Evolutionary conservation across 2,113 vertebrate genomes (phyloP).

Genomic region (Thunnus maccoyii): DNA sequence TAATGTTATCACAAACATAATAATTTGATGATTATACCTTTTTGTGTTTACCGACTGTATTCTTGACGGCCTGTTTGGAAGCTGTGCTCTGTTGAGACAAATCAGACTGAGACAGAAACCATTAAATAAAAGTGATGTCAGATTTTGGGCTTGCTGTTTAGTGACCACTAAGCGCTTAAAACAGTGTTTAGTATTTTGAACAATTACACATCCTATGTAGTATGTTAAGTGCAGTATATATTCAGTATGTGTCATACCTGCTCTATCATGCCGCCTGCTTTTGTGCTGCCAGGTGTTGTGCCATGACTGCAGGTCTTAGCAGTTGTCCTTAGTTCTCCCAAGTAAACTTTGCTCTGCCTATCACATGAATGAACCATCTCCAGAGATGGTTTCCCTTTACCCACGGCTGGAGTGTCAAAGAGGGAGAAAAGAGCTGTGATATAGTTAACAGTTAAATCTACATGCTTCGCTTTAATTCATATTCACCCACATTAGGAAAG

Average conservation of each 20-base stretch:
- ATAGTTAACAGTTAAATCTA: neutral
- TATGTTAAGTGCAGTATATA: neutral
- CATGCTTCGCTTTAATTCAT: neutral
- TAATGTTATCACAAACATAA: neutral
- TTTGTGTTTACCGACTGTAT: slow-evolving; percentile 51
- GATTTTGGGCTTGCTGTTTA: neutral
- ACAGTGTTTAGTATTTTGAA: neutral
- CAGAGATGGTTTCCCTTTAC: slow-evolving; percentile 84
- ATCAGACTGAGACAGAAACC: slow-evolving; percentile 16
- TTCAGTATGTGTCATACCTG: slow-evolving; percentile 57
- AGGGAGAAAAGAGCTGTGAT: neutral
- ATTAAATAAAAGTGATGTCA: neutral
- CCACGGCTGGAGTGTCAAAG: slow-evolving; percentile 74
- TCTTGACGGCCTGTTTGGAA: slow-evolving; percentile 36
- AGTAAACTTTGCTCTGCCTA: slow-evolving; percentile 47
- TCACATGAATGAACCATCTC: slow-evolving; percentile 83
- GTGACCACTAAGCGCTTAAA: neutral
- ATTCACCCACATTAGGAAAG: neutral
- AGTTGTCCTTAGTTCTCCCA: slow-evolving; percentile 48
- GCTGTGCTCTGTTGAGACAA: slow-evolving; percentile 6
- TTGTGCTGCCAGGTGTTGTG: slow-evolving; percentile 16
- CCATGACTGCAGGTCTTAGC: slow-evolving; percentile 43
- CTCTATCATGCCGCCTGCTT: slow-evolving; percentile 26
- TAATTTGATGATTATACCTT: slow-evolving; percentile 58
- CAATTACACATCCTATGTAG: neutral